phyloP scores from a whole-genome alignment of 2,113 vertebrate genomes.

The Gobiocypris rarus region DNA sequence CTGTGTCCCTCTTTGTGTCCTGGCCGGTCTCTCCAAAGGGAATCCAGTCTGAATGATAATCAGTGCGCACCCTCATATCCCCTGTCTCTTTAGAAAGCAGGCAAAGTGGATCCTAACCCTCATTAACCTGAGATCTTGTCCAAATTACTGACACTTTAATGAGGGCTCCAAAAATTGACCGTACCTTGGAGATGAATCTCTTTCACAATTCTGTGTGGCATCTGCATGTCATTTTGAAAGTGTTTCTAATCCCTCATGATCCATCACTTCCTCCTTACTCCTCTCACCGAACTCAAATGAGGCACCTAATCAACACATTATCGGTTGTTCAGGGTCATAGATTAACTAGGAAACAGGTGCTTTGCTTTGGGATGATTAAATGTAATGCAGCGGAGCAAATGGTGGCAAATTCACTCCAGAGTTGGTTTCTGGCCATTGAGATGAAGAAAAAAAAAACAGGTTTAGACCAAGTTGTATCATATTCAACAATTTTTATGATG shows the following conservation, averaged over 20 bases:
- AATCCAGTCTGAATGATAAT: conserved; percentile 81
- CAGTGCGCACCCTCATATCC: conserved; percentile 72
- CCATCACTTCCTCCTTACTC: background rate
- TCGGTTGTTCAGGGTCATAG: background rate
- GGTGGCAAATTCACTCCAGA: background rate
- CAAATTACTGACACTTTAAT: conserved; percentile 45
- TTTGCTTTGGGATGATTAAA: conserved; percentile 10
- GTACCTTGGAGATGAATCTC: background rate
- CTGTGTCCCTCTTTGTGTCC: conserved; percentile 51
- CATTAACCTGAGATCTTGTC: conserved; percentile 43
- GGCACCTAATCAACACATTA: conserved; percentile 14
- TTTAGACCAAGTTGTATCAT: background rate
- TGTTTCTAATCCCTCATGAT: conserved; percentile 34
- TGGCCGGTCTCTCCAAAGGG: conserved; percentile 71
- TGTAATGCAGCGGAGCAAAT: conserved; percentile 14
- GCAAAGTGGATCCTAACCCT: conserved; percentile 55
- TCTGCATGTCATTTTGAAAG: conserved; percentile 45
- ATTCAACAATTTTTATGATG: background rate
- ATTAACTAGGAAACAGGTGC: conserved; percentile 20
- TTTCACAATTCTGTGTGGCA: conserved; percentile 35
- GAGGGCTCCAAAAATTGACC: background rate
- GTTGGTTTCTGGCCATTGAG: background rate
- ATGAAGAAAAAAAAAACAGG: background rate
- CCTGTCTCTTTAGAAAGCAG: conserved; percentile 64
- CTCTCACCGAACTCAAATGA: conserved; percentile 14